These are phyloP conservation scores for Neopipo cinnamomea DNA, from an alignment of 2,113 vertebrate species.

Conservation along the genomic window DNA sequence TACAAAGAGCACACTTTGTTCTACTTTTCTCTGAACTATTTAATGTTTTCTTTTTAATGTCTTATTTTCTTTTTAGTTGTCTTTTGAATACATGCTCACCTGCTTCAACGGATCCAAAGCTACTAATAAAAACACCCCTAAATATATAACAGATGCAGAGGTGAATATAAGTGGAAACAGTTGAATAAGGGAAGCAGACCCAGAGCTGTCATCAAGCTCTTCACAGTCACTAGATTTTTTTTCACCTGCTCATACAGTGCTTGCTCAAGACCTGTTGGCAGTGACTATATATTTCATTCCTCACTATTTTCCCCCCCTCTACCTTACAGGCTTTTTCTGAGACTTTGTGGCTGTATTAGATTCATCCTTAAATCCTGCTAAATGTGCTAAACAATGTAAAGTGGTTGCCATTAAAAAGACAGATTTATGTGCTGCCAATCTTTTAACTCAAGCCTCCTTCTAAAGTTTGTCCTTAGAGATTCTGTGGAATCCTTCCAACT, in stretches of 20 bases:
- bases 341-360: background rate
- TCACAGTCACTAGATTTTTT: constrained; percentile 69
- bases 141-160: constrained; percentile 67
- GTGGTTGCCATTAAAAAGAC: constrained; percentile 30
- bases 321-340: background rate
- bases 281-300: constrained; percentile 47
- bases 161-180: constrained; percentile 70
- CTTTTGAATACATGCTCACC: constrained; percentile 17
- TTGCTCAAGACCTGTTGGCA: constrained; percentile 33
- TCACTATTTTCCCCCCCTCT: background rate
- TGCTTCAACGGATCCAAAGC: constrained; percentile 18
- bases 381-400: constrained; percentile 52
- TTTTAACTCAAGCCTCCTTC: background rate
- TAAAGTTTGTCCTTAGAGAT: background rate
- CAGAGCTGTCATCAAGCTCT: constrained; percentile 64
- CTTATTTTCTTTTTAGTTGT: background rate
- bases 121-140: constrained; percentile 41
- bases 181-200: constrained; percentile 49
- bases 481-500: background rate
- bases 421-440: constrained; percentile 16
- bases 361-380: constrained; percentile 25
- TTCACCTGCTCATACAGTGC: constrained; percentile 39
- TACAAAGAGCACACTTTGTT: background rate
- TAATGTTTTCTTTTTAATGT: background rate
- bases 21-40: background rate